Base-by-base conservation (phyloP, 2,888 invertebrate genomes). In the Cremastinae sp. region DNA sequence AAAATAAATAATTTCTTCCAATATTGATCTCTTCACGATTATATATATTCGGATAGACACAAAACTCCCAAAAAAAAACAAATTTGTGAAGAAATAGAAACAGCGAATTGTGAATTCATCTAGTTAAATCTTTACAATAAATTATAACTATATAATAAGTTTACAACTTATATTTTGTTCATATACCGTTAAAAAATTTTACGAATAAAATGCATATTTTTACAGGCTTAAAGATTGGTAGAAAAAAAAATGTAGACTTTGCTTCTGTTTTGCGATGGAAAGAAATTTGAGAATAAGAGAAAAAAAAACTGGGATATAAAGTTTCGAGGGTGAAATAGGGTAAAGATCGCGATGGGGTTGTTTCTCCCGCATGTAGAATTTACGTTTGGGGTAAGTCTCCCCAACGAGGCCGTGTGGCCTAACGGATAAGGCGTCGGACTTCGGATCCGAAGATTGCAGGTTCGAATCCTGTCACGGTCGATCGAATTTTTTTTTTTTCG, bases 371-470 rank as follows among this genome's bases (percentile, higher is more conserved):
- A 2, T 53, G 70, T 51, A 18, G 4, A 58, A 36, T 83, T 56
- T 20, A 47, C 53, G 70, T 79, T 79, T 64, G 80, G 85, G 85
- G 83, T 82, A 78, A 45, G 81, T 73, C 83, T 86, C 85, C 86
- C 58, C 79, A 84, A 59, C 72, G 43, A 71, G 86, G 84, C 85
- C 84, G 84, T 89, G 90, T 90, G 89, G 90, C 90, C 90, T 90
- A 90, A 90, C 87, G 90, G 90, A 90, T 90, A 90, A 90, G 90
- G 90, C 90, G 89, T 90, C 90, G 90, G 90, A 91, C 91, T 91
- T 91, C 91, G 91, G 89, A 91, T 91, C 91, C 91, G 90, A 91
- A 91, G 91, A 91, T 91, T 91, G 91, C 91, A 91, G 91, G 91
- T 91, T 91, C 91, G 91, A 91, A 90, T 91, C 91, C 90, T 91